Evolutionary conservation across 2,797 vertebrate genomes (phyloP).

Genomic region (Chlorospingus flavigularis): DNA sequence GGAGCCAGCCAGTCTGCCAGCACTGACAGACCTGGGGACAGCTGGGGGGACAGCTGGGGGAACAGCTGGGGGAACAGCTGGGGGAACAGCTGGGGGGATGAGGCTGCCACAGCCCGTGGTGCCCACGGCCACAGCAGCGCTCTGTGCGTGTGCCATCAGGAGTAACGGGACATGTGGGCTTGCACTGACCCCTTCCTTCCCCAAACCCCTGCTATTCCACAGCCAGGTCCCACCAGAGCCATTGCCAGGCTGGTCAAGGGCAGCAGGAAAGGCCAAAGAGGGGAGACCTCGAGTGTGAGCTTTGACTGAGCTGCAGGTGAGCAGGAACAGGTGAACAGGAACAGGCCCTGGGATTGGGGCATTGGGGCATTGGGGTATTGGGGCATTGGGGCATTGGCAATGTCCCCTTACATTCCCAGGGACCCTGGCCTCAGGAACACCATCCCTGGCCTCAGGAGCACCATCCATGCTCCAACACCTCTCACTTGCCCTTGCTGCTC

Average conservation of each 20-base stretch:
- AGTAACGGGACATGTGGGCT: background rate
- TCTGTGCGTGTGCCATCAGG: background rate
- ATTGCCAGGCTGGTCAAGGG: background rate
- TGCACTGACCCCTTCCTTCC: background rate
- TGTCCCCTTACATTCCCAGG: background rate
- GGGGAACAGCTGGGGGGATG: background rate
- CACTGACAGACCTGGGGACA: background rate
- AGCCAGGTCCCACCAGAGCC: background rate
- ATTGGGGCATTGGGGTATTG: too few species aligned
- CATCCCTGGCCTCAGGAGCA: background rate
- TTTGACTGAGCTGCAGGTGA: background rate
- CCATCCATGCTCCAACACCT: background rate
- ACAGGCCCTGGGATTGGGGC: background rate
- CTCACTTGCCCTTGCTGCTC: background rate
- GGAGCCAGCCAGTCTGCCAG: background rate
- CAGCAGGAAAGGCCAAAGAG: background rate
- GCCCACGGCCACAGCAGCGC: background rate
- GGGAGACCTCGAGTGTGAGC: background rate
- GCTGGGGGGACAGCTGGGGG: background rate
- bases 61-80: background rate
- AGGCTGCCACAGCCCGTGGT: rapidly evolving
- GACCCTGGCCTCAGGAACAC: background rate
- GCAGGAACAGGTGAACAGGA: too few species aligned
- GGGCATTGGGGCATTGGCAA: background rate
- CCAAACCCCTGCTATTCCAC: background rate